A percentile compares a stretch with the other conserved stretches of the same genome.
These are phyloP conservation scores for Drosophila prosaltans DNA, from an alignment of 1,140 invertebrate genomes.

Conservation along the genomic window DNA sequence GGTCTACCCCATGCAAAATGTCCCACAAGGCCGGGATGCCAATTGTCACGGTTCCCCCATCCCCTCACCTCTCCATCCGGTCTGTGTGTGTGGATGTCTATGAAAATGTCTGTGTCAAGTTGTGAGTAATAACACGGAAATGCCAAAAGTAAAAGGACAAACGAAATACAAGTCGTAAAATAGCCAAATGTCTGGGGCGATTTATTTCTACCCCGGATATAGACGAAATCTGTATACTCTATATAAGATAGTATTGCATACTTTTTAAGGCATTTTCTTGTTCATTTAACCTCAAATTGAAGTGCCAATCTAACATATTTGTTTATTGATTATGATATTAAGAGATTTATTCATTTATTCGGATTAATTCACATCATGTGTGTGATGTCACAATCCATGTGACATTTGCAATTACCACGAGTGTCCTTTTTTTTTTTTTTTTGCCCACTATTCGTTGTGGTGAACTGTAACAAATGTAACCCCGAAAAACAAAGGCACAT, in stretches of 20 bases:
- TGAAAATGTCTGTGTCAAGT: slow-evolving; percentile 73
- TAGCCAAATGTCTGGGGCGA: slow-evolving; percentile 28
- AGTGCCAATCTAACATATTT: too few relatives aligned
- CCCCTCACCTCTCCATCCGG: slow-evolving; percentile 14
- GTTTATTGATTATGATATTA: neutral
- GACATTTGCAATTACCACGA: slow-evolving; percentile 6
- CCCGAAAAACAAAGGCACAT: slow-evolving; percentile 59
- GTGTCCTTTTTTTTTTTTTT: slow-evolving; percentile 21
- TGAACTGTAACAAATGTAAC: slow-evolving; percentile 47
- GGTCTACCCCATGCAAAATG: slow-evolving; percentile 65
- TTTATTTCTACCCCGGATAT: too few relatives aligned
- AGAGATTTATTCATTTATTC: neutral
- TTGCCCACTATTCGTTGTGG: slow-evolving; percentile 27
- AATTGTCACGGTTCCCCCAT: slow-evolving; percentile 57
- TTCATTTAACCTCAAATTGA: too few relatives aligned
- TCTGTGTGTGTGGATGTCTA: slow-evolving; percentile 44
- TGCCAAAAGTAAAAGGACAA: slow-evolving; percentile 49
- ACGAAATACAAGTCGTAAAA: slow-evolving; percentile 60
- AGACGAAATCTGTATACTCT: slow-evolving; percentile 38
- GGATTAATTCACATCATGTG: neutral
- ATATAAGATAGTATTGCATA: neutral
- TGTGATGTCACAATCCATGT: slow-evolving; percentile 7
- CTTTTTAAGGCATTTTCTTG: too few relatives aligned
- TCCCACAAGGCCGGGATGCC: slow-evolving; percentile 60
- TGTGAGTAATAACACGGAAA: slow-evolving; percentile 80